Evolutionary conservation across 1,140 invertebrate species (phyloP).

Genomic region (Panagrolaimus sp.): DNA sequence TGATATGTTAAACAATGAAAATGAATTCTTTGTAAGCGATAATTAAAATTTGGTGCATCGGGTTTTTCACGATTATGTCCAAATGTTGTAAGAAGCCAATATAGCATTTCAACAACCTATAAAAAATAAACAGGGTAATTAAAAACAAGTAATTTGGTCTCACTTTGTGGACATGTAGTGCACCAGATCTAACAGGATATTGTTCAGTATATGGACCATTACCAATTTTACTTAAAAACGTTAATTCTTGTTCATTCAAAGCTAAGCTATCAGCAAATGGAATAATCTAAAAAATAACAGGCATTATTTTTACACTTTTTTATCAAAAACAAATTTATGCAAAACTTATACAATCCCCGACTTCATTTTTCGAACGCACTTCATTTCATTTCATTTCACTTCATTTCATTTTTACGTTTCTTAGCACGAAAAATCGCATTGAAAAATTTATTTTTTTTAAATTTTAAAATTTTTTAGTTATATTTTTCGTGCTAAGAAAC

Average conservation of each 20-base stretch:
- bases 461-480: too few species aligned
- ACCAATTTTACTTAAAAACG: constrained; percentile 58
- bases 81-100: constrained; percentile 60
- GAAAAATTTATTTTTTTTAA: too few species aligned
- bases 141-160: not conserved
- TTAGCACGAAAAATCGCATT: too few species aligned
- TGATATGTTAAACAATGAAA: constrained; percentile 63
- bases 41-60: constrained; percentile 49
- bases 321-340: too few species aligned
- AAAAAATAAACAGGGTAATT: not conserved
- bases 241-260: constrained; percentile 61
- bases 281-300: constrained; percentile 57
- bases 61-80: constrained; percentile 56
- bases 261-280: constrained; percentile 59
- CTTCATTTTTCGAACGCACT: too few species aligned
- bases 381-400: too few species aligned
- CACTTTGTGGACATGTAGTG: constrained; percentile 50
- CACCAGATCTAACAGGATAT: constrained; percentile 43
- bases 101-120: constrained; percentile 60
- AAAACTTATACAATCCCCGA: too few species aligned
- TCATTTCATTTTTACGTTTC: too few species aligned
- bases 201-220: constrained; percentile 59
- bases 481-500: too few species aligned
- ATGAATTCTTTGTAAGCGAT: constrained; percentile 60
- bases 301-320: too few species aligned